These are phyloP conservation scores for Tauraco erythrolophus DNA, from an alignment of 2,113 vertebrate species.

Conservation along the genomic window DNA sequence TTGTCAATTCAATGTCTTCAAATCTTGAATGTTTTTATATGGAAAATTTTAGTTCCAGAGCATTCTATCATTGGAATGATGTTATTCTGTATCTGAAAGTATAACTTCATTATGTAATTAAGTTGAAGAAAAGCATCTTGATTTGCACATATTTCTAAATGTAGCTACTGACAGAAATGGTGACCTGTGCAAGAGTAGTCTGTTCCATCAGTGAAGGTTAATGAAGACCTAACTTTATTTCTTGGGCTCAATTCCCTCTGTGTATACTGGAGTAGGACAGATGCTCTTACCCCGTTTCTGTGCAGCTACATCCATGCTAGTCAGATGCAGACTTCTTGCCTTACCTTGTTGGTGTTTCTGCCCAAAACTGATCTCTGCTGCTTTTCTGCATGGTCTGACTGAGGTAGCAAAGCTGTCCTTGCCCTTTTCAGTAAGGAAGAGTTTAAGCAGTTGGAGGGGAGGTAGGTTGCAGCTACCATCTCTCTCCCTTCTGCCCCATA, in stretches of 20 bases:
- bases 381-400: accelerated
- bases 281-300: not conserved
- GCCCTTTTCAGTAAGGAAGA: not conserved
- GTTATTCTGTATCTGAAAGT: not conserved
- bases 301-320: not conserved
- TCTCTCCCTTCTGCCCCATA: not conserved
- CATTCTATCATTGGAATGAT: not conserved
- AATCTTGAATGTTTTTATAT: not conserved
- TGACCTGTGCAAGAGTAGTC: not conserved
- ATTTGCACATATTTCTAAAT: not conserved
- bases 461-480: not conserved
- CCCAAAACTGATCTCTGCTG: not conserved
- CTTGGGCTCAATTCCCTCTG: not conserved
- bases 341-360: not conserved
- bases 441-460: not conserved
- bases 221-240: not conserved
- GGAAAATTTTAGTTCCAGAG: not conserved
- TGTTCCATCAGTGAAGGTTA: not conserved
- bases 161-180: not conserved
- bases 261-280: not conserved
- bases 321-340: not conserved
- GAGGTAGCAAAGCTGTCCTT: not conserved
- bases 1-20: not conserved
- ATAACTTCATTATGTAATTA: not conserved
- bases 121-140: not conserved